Conservation (phyloP, 2,888 invertebrate genomes). For the Sipunculus nudus region DNA sequence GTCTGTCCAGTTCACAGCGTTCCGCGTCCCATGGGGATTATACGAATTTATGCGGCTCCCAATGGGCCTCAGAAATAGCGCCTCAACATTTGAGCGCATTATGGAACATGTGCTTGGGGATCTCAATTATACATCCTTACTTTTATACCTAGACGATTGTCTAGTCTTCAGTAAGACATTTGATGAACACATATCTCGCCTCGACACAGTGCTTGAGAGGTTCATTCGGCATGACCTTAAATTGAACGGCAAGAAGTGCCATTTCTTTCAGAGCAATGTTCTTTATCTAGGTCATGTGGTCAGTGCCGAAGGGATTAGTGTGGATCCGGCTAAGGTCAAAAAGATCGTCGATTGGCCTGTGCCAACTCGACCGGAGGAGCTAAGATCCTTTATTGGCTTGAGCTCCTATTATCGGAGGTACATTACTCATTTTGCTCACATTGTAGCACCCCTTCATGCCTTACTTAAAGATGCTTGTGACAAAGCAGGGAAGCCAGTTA, state of each 20-base stretch:
- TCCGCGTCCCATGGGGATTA: background rate
- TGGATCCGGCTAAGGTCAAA: background rate
- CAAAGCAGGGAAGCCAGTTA: background rate
- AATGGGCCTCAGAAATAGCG: conserved; percentile 3
- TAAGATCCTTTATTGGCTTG: background rate
- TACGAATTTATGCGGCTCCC: conserved; percentile 1
- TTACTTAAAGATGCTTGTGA: background rate
- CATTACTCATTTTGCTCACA: background rate
- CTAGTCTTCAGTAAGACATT: background rate
- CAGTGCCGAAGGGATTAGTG: background rate
- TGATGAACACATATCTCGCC: background rate
- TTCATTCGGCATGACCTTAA: background rate
- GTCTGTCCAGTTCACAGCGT: background rate
- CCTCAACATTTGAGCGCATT: background rate
- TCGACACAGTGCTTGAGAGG: background rate
- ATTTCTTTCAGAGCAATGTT: background rate
- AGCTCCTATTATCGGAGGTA: background rate
- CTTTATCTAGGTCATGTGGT: background rate
- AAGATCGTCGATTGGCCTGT: background rate
- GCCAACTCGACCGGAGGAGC: background rate
- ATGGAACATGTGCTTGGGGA: background rate
- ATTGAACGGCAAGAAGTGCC: background rate
- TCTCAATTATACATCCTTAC: background rate
- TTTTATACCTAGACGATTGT: background rate
- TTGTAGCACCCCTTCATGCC: background rate